Evolutionary conservation across 1,140 invertebrate genomes (phyloP), one percentile per base, ranked within the genome.

Genomic region (Ylistrum balloti): DNA sequence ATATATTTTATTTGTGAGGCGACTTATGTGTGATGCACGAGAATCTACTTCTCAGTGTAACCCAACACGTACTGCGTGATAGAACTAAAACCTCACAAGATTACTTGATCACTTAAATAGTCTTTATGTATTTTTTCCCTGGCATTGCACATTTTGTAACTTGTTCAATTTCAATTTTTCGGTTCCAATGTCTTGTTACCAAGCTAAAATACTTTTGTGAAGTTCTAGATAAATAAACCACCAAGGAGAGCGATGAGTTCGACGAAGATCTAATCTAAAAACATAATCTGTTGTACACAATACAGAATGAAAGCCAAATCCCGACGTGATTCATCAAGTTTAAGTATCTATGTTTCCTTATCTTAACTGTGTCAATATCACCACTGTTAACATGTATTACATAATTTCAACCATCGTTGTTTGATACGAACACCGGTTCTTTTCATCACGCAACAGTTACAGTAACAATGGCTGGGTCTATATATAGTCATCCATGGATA

Each of bases 21-120:
- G 56, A 0, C 11, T n/a, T 74, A 74, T 5, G 56, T 74, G 56
- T 28, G 56, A 74, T 74, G 56, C 56, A 74, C 56, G 56, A 17
- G 56, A n/a, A 74, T 74, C 56, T 74, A 74, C 56, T 74, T n/a
- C 56, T 74, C 17, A 74, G 22, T 74, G 56, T 74, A 74, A 74
- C 56, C 3, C 22, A 28, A 74, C 22, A 74, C 56, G n/a, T 28
- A 74, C 3, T 5, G 56, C 22, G 56, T 7, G 56, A 74, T 74
- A 74, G 0, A 74, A 74, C 28, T 28, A 17, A 5, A 74, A 74
- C 56, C n/a, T 20, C 22, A 74, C 17, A n/a, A 28, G 28, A 74
- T 74, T 5, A 74, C 17, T 74, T 9, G n/a, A n/a, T n/a, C 3
- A 17, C n/a, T n/a, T 28, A 0, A 74, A 74, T 28, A 9, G 7